Base-by-base conservation (phyloP, 2,113 vertebrate genomes). In the Lepus timidus region DNA sequence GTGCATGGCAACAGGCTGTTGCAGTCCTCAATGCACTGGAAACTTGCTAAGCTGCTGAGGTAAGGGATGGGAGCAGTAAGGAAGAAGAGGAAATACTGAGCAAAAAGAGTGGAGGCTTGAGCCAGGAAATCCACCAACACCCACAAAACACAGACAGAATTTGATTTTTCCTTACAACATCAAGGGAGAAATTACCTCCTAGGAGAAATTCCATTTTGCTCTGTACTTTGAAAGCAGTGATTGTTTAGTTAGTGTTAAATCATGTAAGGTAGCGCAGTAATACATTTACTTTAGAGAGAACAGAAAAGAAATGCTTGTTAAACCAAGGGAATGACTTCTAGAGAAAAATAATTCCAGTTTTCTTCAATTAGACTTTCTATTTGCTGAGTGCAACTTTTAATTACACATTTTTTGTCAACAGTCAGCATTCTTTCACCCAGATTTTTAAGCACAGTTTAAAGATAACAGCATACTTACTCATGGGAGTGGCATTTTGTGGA, bases 351-450 rank as follows among this genome's bases (percentile, higher is more conserved):
- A 91, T 22, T 64, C 49, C 10, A 17, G 61, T 84, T 97, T 94
- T n/a, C 91, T 85, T 87, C 88, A 96, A 97, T 96, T 95, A 95
- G 84, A 96, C 96, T 95, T 96, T 96, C 83, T 97, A 78, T 96
- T 93, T 96, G 84, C 86, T 71, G 55, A 95, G 94, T 51, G 92
- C 92, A 95, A 86, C 65, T 78, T 95, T 97, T 97, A 97, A 96
- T 97, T 95, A 89, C 62, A 39, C 82, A 83, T 88, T 89, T 88
- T 94, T 87, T 82, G 86, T 86, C 76, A 93, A 87, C 68, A 90
- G 82, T 88, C 88, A 96, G 83, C 85, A 94, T 80, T 93, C 88
- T 93, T 94, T 88, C 88, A 86, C 64, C 62, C 55, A 93, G 87
- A 92, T 65, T 95, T 81, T 95, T 61, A 91, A 93, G 49, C 19